Base-by-base conservation (phyloP, 2,797 vertebrate genomes). In the Sparidentex hasta region DNA sequence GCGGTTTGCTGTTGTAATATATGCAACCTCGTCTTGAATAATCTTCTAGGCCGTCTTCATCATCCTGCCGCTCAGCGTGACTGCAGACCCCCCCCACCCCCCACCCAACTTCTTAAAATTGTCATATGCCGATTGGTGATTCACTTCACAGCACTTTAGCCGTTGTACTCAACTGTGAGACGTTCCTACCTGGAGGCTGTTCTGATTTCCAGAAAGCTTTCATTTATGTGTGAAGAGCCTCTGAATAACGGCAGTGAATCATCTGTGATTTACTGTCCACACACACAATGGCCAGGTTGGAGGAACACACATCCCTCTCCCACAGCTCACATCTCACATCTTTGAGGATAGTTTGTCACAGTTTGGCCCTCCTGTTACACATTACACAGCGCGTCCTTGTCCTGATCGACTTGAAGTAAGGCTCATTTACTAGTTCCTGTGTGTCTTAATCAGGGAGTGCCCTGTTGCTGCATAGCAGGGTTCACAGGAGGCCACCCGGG, bases 211-310 rank as follows among this genome's bases (percentile, higher is more conserved):
- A 84, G 27, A 38, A 82, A 86, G 89, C 70, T 80, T 86, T 84
- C 59, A 20, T 84, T 81, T 89, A 76, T 82, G 79, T 89, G 84
- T 61, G 85, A 83, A 84, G 62, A 83, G 73, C 79, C 81, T 81
- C 65, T 88, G 87, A 89, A 79, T 80, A 92, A 87, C 80, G 76
- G 41, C 51, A 55, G 79, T 91, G 92, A 94, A 87, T 94, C 90
- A 88, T 81, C 41, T 3, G 38, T 71, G 81, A 75, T 83, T 75
- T 79, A 65, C 79, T 71, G 87, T 89, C 83, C 83, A 82, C 85
- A 86, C 83, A 87, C 85, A 86, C 83, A 87, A 76, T 57, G 72
- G 66, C 70, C 86, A 82, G 91, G 87, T 87, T 82, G 81, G 74
- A 88, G 77, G 76, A 88, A 62, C 83, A 64, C 70, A 57, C 69